Evolutionary conservation across 2,888 invertebrate genomes (phyloP).

Genomic region (Prosapia bicincta): DNA sequence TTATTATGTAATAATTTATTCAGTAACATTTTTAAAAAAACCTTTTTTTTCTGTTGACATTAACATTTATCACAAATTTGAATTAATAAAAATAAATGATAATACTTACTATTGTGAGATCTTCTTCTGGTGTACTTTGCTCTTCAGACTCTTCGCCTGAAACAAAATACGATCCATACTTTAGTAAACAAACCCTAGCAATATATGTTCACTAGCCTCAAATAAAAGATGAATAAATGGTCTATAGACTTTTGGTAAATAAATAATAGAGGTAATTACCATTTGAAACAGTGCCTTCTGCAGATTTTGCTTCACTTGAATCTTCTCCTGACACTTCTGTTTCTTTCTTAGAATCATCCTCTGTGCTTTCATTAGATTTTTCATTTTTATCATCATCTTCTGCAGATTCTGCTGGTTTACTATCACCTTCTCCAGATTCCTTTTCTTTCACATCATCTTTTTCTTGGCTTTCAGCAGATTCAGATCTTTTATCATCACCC

Average conservation of each 20-base stretch:
- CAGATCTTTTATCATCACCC: conserved; percentile 40
- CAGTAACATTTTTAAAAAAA: no score
- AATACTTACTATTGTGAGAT: conserved; percentile 56
- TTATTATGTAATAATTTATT: no score
- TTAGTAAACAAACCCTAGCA: no score
- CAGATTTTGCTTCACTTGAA: conserved; percentile 28
- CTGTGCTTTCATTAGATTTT: conserved; percentile 31
- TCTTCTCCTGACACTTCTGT: conserved; percentile 28
- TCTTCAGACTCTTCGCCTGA: conserved; percentile 24
- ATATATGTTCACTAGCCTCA: no score
- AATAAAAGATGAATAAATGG: no score
- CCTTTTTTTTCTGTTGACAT: no score
- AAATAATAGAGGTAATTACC: no score
- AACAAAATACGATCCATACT: not conserved
- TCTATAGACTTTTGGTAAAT: no score
- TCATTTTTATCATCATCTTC: conserved; percentile 16
- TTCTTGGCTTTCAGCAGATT: conserved; percentile 42
- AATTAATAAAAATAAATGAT: no score
- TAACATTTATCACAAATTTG: no score
- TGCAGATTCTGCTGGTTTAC: conserved; percentile 33
- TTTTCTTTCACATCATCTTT: conserved; percentile 29
- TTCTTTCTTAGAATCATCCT: conserved; percentile 29
- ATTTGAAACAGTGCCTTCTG: conserved; percentile 19
- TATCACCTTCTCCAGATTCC: conserved; percentile 32
- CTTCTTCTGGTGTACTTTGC: conserved; percentile 57